Percentiles rank a stretch among this genome's conserved stretches.
These are phyloP conservation scores for Caenorhabditis macrosperma DNA, from an alignment of 2,888 invertebrate genomes.

Conservation along the genomic window DNA sequence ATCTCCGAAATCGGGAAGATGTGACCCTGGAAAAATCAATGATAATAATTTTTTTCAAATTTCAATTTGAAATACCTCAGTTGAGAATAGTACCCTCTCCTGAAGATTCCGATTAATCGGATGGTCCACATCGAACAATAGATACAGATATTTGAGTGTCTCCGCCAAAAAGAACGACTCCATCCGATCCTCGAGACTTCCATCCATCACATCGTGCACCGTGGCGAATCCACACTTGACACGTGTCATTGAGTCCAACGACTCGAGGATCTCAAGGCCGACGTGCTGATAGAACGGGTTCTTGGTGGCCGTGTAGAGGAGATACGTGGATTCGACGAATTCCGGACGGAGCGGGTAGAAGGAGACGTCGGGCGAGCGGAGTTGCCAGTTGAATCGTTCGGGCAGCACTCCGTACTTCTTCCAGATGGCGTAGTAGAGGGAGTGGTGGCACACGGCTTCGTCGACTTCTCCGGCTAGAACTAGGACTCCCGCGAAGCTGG, in stretches of 20 bases:
- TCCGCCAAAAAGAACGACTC: constrained; percentile 85
- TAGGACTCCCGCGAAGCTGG: constrained; percentile 81
- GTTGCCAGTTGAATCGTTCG: constrained; percentile 82
- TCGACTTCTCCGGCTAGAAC: constrained; percentile 84
- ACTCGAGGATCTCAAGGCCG: constrained; percentile 83
- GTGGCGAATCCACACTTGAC: constrained; percentile 85
- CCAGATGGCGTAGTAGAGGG: constrained; percentile 85
- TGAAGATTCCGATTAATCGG: constrained; percentile 83
- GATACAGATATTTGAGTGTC: constrained; percentile 85
- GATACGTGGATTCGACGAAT: constrained; percentile 85
- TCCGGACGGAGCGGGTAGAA: constrained; percentile 85
- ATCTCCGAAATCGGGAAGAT: constrained; percentile 37
- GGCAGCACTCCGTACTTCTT: constrained; percentile 84
- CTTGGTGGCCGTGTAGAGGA: constrained; percentile 83
- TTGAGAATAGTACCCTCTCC: constrained; percentile 83
- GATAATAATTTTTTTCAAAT: background rate
- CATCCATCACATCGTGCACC: constrained; percentile 84
- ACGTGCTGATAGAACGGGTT: constrained; percentile 86
- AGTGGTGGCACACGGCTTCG: constrained; percentile 85
- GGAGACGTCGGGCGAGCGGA: constrained; percentile 83
- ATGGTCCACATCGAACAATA: constrained; percentile 85
- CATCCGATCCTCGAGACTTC: constrained; percentile 84
- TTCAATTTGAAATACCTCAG: constrained; percentile 82
- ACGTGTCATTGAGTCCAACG: constrained; percentile 74
- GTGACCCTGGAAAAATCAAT: constrained; percentile 26